These are phyloP conservation scores for Pycnonotus jocosus DNA, from an alignment of 2,113 vertebrate species.

Conservation along the genomic window DNA sequence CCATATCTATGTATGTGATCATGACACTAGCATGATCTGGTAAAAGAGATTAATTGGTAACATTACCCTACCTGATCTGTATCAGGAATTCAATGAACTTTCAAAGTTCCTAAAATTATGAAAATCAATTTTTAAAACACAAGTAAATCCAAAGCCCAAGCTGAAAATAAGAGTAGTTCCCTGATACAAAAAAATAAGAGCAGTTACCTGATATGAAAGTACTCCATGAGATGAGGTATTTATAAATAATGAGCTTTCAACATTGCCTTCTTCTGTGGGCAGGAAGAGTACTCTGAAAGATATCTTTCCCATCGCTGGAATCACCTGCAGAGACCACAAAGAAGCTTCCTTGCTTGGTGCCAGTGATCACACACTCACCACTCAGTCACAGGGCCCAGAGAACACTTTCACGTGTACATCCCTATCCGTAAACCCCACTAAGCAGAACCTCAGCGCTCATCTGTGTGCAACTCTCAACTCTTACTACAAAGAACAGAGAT, in stretches of 20 bases:
- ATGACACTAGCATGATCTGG: not conserved
- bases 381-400: accelerated
- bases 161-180: slow-evolving; percentile 48
- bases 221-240: slow-evolving; percentile 94
- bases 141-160: not conserved
- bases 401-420: not conserved
- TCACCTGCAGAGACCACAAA: slow-evolving; percentile 77
- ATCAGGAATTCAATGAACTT: not conserved
- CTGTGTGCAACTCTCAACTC: not conserved
- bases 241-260: slow-evolving; percentile 98
- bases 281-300: slow-evolving; percentile 96
- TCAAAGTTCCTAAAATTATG: not conserved
- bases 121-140: not conserved
- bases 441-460: not conserved
- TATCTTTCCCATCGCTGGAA: slow-evolving; percentile 89
- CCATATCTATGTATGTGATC: not conserved
- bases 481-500: not conserved
- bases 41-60: not conserved
- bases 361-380: not conserved
- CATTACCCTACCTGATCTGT: not conserved
- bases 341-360: not conserved
- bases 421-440: not conserved
- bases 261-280: slow-evolving; percentile 89
- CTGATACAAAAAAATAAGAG: slow-evolving; percentile 78
- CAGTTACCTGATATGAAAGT: slow-evolving; percentile 85